phyloP scores from a whole-genome alignment of 1,140 invertebrate genomes.

The Drosophila lowei region DNA sequence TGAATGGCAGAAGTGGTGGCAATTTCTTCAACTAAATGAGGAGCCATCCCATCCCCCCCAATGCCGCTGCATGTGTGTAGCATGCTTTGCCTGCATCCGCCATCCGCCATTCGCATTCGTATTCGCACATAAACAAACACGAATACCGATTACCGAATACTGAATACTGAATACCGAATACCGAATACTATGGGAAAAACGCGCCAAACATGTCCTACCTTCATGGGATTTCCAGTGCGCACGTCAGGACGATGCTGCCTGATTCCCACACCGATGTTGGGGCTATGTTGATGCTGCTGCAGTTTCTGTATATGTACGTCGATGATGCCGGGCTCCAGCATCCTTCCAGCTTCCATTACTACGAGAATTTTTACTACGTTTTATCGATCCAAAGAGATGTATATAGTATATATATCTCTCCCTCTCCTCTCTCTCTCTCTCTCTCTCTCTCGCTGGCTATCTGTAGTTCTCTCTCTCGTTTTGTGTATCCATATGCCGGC shows the following conservation, averaged over 20 bases:
- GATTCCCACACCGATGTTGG: neutral
- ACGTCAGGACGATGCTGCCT: slow-evolving; percentile 46
- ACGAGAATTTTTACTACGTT: slow-evolving; percentile 81
- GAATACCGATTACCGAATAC: too few relatives aligned
- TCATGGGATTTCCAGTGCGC: slow-evolving; percentile 77
- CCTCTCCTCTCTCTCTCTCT: neutral
- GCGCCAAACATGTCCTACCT: slow-evolving; percentile 82
- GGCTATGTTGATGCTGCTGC: slow-evolving; percentile 12
- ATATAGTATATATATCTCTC: slow-evolving; percentile 17
- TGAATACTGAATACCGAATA: too few relatives aligned
- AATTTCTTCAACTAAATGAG: too few relatives aligned
- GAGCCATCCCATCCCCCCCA: too few relatives aligned
- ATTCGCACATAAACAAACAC: too few relatives aligned
- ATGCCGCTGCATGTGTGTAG: too few relatives aligned
- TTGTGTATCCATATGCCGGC: slow-evolving; percentile 16
- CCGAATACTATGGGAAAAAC: slow-evolving; percentile 48
- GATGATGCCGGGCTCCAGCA: slow-evolving; percentile 22
- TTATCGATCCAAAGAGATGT: slow-evolving; percentile 64
- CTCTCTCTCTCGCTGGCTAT: neutral
- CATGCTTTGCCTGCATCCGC: too few relatives aligned
- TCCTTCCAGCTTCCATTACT: slow-evolving; percentile 80
- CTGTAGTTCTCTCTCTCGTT: neutral
- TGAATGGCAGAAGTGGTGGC: too few relatives aligned
- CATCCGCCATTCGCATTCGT: too few relatives aligned
- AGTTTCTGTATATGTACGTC: slow-evolving; percentile 27